Evolutionary conservation across 2,113 vertebrate species (phyloP).

Genomic region (Notechis scutatus): DNA sequence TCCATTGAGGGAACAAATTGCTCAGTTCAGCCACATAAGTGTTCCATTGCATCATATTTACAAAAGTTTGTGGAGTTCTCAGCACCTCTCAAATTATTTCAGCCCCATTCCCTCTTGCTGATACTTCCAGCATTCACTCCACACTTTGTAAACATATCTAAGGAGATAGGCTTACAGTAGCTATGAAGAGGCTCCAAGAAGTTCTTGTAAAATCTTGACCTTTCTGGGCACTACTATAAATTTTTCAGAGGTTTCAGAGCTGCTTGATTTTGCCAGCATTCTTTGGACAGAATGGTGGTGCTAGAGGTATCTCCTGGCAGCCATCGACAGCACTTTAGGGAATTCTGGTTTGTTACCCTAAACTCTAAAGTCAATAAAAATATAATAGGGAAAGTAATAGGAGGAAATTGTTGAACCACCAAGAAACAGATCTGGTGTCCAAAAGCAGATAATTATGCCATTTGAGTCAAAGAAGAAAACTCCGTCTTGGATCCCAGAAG

Average conservation of each 20-base stretch:
- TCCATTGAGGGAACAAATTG: neutral
- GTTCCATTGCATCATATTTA: conserved; percentile 10
- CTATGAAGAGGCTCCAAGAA: neutral
- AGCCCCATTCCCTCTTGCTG: neutral
- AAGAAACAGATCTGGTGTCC: neutral
- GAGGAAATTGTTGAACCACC: neutral
- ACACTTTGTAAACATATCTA: neutral
- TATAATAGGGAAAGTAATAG: neutral
- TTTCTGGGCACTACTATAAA: neutral
- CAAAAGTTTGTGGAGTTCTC: neutral
- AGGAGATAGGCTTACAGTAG: neutral
- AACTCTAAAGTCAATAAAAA: neutral
- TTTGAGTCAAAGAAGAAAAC: neutral
- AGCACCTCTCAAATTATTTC: neutral
- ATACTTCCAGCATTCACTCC: neutral
- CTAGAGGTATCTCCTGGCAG: neutral
- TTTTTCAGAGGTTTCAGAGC: neutral
- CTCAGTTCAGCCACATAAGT: neutral
- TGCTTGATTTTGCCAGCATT: neutral
- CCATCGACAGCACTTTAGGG: neutral
- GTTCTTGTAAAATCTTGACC: neutral
- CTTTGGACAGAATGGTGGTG: neutral
- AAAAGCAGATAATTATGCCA: neutral
- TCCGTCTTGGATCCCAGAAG: neutral
- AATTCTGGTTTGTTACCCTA: neutral